Evolutionary conservation across 2,113 vertebrate species (phyloP).

Genomic region (Psettodes erumei): DNA sequence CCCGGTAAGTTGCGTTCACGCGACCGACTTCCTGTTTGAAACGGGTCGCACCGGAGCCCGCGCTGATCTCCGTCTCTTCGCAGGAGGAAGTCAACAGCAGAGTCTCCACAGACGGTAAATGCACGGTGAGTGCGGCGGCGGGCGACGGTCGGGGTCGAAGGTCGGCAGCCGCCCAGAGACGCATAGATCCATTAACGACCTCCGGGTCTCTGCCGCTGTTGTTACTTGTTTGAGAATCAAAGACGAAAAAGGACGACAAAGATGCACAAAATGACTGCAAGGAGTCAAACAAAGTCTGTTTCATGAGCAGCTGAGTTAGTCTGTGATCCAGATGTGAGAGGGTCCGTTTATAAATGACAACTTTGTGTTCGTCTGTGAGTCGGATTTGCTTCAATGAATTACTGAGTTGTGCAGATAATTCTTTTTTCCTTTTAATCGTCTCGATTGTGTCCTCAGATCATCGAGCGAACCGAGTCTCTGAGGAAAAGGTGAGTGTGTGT

Average conservation of each 20-base stretch:
- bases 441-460: conserved; percentile 79
- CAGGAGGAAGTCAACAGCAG: conserved; percentile 74
- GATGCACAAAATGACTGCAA: not conserved
- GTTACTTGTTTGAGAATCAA: not conserved
- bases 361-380: not conserved
- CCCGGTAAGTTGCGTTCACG: conserved; percentile 70
- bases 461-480: conserved; percentile 87
- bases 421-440: too few relatives aligned
- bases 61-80: conserved; percentile 31
- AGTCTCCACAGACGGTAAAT: conserved; percentile 69
- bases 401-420: not conserved
- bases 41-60: not conserved
- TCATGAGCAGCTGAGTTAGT: not conserved
- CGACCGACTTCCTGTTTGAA: not conserved
- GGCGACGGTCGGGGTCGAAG: conserved; percentile 17
- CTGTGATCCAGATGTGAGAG: not conserved
- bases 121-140: conserved; percentile 72
- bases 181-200: not conserved
- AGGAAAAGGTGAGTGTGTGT: conserved; percentile 86
- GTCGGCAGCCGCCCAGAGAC: conserved; percentile 4
- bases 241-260: not conserved
- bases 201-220: not conserved
- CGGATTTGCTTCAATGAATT: not conserved
- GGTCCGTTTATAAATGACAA: not conserved
- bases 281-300: not conserved